These are phyloP conservation scores for Chymomyza procnemis DNA, from an alignment of 2,888 invertebrate genomes.

Conservation along the genomic window DNA sequence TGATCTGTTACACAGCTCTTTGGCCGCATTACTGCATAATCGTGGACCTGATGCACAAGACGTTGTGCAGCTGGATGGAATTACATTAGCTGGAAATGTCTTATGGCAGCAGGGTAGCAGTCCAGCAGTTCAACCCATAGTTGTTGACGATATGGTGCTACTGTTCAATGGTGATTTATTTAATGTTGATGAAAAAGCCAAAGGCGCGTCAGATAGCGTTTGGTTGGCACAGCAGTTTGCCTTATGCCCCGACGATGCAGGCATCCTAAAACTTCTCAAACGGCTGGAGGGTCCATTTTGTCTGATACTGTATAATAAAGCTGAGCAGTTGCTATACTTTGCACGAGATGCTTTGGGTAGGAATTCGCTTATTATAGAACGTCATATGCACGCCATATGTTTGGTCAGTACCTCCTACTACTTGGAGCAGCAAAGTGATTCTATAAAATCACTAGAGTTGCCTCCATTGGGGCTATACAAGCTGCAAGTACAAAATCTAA, in stretches of 20 bases:
- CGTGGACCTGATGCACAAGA: constrained; percentile 49
- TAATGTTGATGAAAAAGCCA: constrained; percentile 77
- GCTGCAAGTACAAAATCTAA: constrained; percentile 22
- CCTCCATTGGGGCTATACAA: constrained; percentile 58
- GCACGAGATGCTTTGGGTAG: constrained; percentile 91
- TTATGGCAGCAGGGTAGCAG: constrained; percentile 90
- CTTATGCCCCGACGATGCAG: constrained; percentile 55
- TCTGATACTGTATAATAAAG: constrained; percentile 86
- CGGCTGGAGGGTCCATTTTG: constrained; percentile 90
- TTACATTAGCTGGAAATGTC: constrained; percentile 81
- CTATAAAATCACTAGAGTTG: constrained; percentile 32
- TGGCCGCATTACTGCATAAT: constrained; percentile 36
- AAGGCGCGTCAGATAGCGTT: constrained; percentile 49
- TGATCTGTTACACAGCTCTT: constrained; percentile 15
- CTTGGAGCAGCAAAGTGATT: background rate
- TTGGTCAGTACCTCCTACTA: constrained; percentile 58
- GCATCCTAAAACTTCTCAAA: constrained; percentile 79
- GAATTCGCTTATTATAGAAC: constrained; percentile 87
- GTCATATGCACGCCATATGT: constrained; percentile 35
- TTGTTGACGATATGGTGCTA: constrained; percentile 82
- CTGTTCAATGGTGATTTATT: constrained; percentile 95
- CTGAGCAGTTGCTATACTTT: constrained; percentile 84
- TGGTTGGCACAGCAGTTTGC: constrained; percentile 58
- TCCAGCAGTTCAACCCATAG: constrained; percentile 84
- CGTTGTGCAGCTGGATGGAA: constrained; percentile 16